Evolutionary conservation across 1,140 invertebrate species (phyloP).

Genomic region (Euborellia annulipes): DNA sequence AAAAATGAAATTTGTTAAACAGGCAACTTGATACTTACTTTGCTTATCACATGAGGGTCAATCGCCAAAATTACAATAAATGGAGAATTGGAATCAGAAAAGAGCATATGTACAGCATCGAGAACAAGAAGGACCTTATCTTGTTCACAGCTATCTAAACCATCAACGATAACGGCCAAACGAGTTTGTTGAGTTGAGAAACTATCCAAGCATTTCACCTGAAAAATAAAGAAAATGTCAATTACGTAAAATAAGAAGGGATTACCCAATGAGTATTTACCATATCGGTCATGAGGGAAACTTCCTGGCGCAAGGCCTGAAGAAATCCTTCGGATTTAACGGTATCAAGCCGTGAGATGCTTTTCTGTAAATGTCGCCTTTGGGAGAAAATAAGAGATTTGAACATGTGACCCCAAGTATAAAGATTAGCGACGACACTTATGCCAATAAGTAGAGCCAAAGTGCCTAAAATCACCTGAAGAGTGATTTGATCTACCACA

Average conservation of each 20-base stretch:
- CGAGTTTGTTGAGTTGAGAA: conserved; percentile 84
- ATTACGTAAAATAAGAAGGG: no score
- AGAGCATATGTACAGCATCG: conserved; percentile 87
- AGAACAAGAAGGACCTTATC: conserved; percentile 85
- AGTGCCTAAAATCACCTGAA: conserved; percentile 33
- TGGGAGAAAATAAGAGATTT: conserved; percentile 61
- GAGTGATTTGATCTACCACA: conserved; percentile 28
- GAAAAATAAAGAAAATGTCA: conserved; percentile 12
- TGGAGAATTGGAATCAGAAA: conserved; percentile 77
- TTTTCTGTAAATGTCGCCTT: conserved; percentile 56
- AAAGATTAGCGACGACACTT: conserved; percentile 68
- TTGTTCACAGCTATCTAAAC: conserved; percentile 93
- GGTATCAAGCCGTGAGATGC: conserved; percentile 48
- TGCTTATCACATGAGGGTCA: conserved; percentile 93
- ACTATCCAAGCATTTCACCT: conserved; percentile 72
- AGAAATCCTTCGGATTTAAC: conserved; percentile 61
- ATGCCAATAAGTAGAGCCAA: conserved; percentile 41
- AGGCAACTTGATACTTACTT: conserved; percentile 39
- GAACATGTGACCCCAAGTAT: conserved; percentile 58
- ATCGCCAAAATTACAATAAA: conserved; percentile 89
- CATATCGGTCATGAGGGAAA: conserved; percentile 69
- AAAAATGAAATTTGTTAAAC: no score
- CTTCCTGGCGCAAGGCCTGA: conserved; percentile 70
- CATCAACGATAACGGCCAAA: conserved; percentile 89
- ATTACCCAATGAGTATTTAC: no score